These are phyloP conservation scores for Gonocerus acuteangulatus DNA, from an alignment of 2,888 invertebrate species.

Conservation along the genomic window DNA sequence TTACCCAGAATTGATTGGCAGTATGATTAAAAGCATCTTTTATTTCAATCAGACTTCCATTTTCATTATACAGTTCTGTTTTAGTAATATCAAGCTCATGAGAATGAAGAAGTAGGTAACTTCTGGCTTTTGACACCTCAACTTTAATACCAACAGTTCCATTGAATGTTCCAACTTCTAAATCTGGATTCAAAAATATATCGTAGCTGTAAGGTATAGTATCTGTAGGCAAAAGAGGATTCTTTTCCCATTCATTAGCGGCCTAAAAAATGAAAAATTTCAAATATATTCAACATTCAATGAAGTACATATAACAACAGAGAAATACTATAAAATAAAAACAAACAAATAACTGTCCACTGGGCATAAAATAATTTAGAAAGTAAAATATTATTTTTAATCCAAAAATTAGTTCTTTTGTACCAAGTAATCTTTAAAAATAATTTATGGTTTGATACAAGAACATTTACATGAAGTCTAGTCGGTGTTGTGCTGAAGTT, in stretches of 20 bases:
- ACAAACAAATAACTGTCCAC: too few species aligned
- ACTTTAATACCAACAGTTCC: conserved; percentile 52
- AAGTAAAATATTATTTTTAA: too few species aligned
- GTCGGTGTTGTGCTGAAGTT: too few species aligned
- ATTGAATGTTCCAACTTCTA: conserved; percentile 49
- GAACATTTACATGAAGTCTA: too few species aligned
- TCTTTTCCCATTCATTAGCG: conserved; percentile 35
- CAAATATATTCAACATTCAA: too few species aligned
- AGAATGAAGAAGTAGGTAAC: conserved; percentile 53
- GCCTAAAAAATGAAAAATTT: too few species aligned
- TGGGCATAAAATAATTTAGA: too few species aligned
- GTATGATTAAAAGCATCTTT: conserved; percentile 30
- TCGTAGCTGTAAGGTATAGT: conserved; percentile 60
- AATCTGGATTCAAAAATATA: conserved; percentile 57
- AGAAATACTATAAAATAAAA: too few species aligned
- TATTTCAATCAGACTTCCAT: conserved; percentile 32
- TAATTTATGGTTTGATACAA: too few species aligned
- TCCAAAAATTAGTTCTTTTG: too few species aligned
- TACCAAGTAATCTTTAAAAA: too few species aligned
- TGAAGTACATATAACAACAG: too few species aligned
- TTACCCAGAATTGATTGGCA: conserved; percentile 36
- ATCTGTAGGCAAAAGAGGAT: conserved; percentile 45
- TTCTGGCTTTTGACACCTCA: conserved; percentile 45
- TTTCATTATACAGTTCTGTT: conserved; percentile 42
- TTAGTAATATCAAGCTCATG: conserved; percentile 51